These are phyloP conservation scores for Telmatochromis bifrenatus DNA, from an alignment of 2,113 vertebrate genomes.

Conservation along the genomic window DNA sequence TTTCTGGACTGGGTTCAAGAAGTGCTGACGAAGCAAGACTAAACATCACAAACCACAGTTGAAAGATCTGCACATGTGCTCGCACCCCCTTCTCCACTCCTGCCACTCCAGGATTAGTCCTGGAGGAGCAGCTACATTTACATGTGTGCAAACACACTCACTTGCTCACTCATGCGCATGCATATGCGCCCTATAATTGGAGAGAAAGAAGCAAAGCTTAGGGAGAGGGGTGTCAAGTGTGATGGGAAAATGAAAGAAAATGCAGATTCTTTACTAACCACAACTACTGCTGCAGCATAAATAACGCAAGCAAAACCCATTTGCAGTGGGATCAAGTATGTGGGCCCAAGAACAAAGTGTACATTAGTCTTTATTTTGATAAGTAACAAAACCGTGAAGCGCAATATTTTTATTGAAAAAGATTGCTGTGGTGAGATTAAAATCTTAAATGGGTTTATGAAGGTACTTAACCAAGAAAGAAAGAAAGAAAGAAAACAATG, in stretches of 20 bases:
- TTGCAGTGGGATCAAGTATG: background rate
- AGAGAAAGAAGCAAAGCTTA: background rate
- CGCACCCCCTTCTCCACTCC: constrained; percentile 26
- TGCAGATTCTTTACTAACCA: background rate
- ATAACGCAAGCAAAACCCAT: background rate
- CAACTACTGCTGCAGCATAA: background rate
- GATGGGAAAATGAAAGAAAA: background rate
- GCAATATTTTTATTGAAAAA: background rate
- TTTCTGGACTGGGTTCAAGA: constrained; percentile 86
- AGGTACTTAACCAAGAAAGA: background rate
- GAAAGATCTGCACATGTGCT: constrained; percentile 74
- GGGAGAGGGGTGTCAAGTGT: background rate
- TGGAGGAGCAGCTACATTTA: constrained; percentile 33
- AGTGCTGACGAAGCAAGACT: constrained; percentile 81
- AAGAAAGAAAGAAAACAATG: background rate
- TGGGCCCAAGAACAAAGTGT: background rate
- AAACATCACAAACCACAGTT: constrained; percentile 69
- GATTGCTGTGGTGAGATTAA: background rate
- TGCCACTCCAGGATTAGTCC: constrained; percentile 53
- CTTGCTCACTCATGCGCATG: background rate
- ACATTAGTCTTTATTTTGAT: background rate
- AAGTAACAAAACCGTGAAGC: background rate
- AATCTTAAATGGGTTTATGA: background rate
- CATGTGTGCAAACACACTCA: background rate
- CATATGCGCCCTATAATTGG: background rate